These are phyloP conservation scores for Sphaeramia orbicularis DNA, from an alignment of 2,797 vertebrate genomes.

Conservation along the genomic window DNA sequence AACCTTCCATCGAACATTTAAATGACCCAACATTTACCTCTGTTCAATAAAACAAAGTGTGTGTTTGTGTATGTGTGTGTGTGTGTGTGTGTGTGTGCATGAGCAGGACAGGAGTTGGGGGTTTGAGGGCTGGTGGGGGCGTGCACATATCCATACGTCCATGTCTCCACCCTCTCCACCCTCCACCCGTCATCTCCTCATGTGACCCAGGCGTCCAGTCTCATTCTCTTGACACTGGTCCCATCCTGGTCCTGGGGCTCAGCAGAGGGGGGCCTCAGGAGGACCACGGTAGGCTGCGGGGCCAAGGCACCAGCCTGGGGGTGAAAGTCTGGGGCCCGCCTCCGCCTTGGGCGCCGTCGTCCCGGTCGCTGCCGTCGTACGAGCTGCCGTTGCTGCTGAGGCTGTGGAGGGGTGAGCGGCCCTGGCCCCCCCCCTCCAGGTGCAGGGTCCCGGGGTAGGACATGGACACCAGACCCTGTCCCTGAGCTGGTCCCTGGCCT, in stretches of 20 bases:
- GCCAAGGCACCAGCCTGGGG: conserved; percentile 67
- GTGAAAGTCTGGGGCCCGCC: conserved; percentile 87
- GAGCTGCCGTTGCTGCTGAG: conserved; percentile 96
- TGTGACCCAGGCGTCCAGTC: conserved; percentile 95
- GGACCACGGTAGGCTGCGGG: conserved; percentile 85
- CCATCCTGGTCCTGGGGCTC: conserved; percentile 91
- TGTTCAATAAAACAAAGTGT: too few species aligned
- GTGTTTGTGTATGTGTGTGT: conserved; percentile 20
- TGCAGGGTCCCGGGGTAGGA: conserved; percentile 83
- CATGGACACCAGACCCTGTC: conserved; percentile 70
- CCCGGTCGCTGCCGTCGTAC: conserved; percentile 93
- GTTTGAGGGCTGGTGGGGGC: conserved; percentile 53
- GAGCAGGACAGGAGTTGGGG: conserved; percentile 41
- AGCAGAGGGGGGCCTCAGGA: conserved; percentile 85
- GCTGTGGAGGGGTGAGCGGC: conserved; percentile 92
- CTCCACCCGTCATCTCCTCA: conserved; percentile 71
- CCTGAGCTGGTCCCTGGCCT: conserved; percentile 50
- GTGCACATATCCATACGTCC: conserved; percentile 66
- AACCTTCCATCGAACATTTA: too few species aligned
- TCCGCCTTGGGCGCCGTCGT: conserved; percentile 88
- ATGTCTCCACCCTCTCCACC: conserved; percentile 18
- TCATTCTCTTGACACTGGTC: conserved; percentile 93
- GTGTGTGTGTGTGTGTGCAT: conserved; percentile 37
- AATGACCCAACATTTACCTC: too few species aligned
- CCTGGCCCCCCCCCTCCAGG: conserved; percentile 81